A percentile compares a stretch with the other conserved stretches of the same genome.
phyloP scores from a whole-genome alignment of 2,888 invertebrate species.

The Hyposoter dolosus region DNA sequence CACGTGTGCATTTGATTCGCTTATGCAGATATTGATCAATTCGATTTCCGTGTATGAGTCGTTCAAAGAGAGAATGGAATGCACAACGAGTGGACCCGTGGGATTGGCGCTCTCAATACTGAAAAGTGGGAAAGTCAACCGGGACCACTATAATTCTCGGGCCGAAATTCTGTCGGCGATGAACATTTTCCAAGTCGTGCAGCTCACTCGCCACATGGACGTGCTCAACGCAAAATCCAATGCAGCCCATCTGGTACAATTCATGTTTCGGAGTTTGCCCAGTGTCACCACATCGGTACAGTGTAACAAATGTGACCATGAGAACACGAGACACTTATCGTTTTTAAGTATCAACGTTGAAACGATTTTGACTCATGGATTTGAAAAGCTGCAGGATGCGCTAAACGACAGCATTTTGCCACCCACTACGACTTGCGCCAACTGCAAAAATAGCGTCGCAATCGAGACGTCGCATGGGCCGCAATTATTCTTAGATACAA shows the following conservation, averaged over 20 bases:
- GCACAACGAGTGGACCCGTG: neutral
- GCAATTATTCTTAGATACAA: conserved; percentile 18
- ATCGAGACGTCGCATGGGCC: conserved; percentile 4
- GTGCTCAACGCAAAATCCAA: conserved; percentile 8
- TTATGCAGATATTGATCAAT: conserved; percentile 17
- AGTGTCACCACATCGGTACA: neutral
- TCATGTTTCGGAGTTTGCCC: conserved; percentile 1
- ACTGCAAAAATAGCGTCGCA: neutral
- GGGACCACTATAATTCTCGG: neutral
- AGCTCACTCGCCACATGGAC: conserved; percentile 5
- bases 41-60: neutral
- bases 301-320: neutral
- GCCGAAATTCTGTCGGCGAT: neutral
- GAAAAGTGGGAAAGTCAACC: conserved; percentile 5
- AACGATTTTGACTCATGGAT: conserved; percentile 17
- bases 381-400: conserved; percentile 12
- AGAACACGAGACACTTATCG: neutral
- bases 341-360: conserved; percentile 27
- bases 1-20: conserved; percentile 18
- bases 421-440: neutral
- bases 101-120: neutral
- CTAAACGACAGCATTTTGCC: conserved; percentile 8
- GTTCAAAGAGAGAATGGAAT: neutral
- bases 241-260: conserved; percentile 21
- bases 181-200: neutral